Percentiles rank a stretch among this genome's conserved stretches.
Evolutionary conservation across 2,888 invertebrate genomes (phyloP).

Genomic region (Rhamphomyia laevipes): DNA sequence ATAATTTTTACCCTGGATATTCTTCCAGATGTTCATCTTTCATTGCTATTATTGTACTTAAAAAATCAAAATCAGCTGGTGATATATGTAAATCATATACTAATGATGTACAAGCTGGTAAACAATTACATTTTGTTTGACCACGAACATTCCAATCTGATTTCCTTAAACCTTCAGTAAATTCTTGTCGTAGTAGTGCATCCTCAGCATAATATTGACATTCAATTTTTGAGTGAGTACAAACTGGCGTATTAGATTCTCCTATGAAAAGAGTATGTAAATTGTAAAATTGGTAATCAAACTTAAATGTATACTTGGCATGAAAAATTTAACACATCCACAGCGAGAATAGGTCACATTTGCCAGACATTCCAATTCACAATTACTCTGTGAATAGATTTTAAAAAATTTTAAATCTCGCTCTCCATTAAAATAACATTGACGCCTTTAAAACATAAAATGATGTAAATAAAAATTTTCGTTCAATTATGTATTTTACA

Average conservation of each 20-base stretch:
- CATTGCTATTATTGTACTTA: not conserved
- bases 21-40: not conserved
- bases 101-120: constrained; percentile 32
- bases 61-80: constrained; percentile 19
- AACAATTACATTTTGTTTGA: constrained; percentile 28
- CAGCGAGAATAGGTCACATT: constrained; percentile 52
- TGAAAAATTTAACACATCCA: constrained; percentile 57
- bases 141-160: constrained; percentile 29
- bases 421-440: constrained; percentile 55
- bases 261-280: constrained; percentile 26
- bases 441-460: constrained; percentile 34
- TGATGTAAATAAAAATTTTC: not conserved
- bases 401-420: constrained; percentile 50
- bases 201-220: constrained; percentile 35
- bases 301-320: constrained; percentile 43
- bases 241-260: constrained; percentile 29
- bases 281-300: too few species aligned
- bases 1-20: not conserved
- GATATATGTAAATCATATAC: constrained; percentile 32
- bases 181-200: constrained; percentile 29
- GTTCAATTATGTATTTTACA: not conserved
- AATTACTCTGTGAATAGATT: constrained; percentile 59
- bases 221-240: constrained; percentile 29
- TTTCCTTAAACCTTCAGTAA: constrained; percentile 27
- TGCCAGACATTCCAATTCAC: constrained; percentile 57